phyloP scores from a whole-genome alignment of 2,113 vertebrate genomes.

The Ochotona curzoniae region DNA sequence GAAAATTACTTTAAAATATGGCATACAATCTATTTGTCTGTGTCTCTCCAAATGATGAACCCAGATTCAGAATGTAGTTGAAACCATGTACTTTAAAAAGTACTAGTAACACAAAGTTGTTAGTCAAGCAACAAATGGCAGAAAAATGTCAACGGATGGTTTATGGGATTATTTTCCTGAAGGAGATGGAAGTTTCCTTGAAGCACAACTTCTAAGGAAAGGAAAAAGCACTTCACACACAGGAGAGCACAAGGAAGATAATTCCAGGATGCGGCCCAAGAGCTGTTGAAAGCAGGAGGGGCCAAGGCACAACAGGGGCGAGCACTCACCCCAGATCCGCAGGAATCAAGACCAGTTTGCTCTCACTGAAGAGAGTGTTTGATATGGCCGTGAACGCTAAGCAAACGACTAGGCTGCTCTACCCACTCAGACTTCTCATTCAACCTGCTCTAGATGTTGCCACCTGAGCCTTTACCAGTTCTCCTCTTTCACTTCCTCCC shows the following conservation, averaged over 20 bases:
- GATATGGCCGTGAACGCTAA: neutral
- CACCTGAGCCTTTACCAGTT: neutral
- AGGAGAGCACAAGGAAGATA: neutral
- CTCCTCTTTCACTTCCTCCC: neutral
- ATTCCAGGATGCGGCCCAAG: neutral
- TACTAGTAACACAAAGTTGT: neutral
- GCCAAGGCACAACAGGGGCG: neutral
- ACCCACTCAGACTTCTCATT: neutral
- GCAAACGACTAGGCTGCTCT: too few relatives aligned
- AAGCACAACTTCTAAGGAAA: neutral
- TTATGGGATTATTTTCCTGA: neutral
- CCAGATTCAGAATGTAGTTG: slow-evolving; percentile 10
- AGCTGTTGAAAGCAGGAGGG: neutral
- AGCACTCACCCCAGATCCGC: neutral
- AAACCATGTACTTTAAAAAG: neutral
- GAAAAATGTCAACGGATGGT: neutral
- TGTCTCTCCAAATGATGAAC: neutral
- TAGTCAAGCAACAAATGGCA: neutral
- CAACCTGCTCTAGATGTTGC: neutral
- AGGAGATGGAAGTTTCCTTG: neutral
- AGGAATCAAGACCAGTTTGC: neutral
- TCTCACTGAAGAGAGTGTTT: neutral
- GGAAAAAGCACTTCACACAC: neutral
- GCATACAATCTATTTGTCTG: neutral
- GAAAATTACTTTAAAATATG: slow-evolving; percentile 39